Base-by-base conservation (phyloP, 1,140 invertebrate species). In the Sarcophaga bullata region DNA sequence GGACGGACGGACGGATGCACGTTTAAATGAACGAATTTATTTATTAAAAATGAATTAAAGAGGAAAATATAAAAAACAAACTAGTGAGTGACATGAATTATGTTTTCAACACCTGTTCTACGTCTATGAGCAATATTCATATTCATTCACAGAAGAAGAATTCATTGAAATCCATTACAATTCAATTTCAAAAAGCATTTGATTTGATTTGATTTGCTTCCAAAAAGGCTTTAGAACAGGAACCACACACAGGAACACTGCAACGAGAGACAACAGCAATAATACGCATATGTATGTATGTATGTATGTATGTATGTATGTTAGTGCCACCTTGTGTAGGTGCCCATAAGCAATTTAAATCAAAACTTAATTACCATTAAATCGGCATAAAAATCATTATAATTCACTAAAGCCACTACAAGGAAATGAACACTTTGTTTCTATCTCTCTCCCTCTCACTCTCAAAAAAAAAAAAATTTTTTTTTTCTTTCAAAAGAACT, bases 341-440 rank as follows among this genome's bases (percentile, higher is more conserved):
- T 1, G 25, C 75, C 75, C 75, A 78, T 52, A 78, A 50, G 48
- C 75, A 78, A 78, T 78, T 78, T 78, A 78, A 78, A 78, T 78
- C 75, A 78, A 78, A 78, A 78, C 75, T 78, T 78, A 78, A 78
- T 78, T 78, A 78, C 75, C 75, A 78, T 78, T 78, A 78, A 78
- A 78, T 52, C 75, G 50, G 75, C 75, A 78, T 78, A 78, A 78
- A 78, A 52, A 17, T 50, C 48, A 78, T 78, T 78, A 78, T 78
- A 78, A 78, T 78, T 78, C 75, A 52, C 48, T 52, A 49, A 17
- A 76, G 13, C 46, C 15, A 17, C 13, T 48, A 49, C 49, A 78
- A 78, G 75, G 75, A 78, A 78, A 78, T 78, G 75, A 68, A 68
- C 54, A 19, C 19, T 68, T 68, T 50, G n/a, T 76, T 75, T 46